These are phyloP conservation scores for Aporophyla nigra DNA, from an alignment of 2,888 invertebrate genomes.

Conservation along the genomic window DNA sequence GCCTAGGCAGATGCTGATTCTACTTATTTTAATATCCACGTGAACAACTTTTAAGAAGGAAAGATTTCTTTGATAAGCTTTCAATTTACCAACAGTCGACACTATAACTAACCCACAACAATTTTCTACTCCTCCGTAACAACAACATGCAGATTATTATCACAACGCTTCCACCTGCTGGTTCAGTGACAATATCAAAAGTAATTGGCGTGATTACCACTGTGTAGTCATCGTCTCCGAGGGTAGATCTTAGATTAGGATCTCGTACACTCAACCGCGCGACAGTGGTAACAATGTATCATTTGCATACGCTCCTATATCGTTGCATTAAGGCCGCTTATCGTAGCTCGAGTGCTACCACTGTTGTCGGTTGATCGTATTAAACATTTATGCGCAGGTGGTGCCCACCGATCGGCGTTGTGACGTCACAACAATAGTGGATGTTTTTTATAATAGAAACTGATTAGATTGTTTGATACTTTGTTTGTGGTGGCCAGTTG, in stretches of 20 bases:
- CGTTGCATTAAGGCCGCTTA: not conserved
- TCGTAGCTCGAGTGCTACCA: not conserved
- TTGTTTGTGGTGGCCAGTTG: not conserved
- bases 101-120: not conserved
- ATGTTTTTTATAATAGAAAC: conserved; percentile 2
- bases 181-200: conserved; percentile 11
- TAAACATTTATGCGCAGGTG: conserved; percentile 33
- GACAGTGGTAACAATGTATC: not conserved
- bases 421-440: conserved; percentile 31
- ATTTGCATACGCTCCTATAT: not conserved
- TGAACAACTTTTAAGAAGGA: not conserved
- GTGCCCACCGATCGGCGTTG: not conserved
- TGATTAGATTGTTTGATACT: conserved; percentile 7
- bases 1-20: too few relatives aligned
- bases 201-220: conserved; percentile 23
- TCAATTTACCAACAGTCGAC: too few relatives aligned
- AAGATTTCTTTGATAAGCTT: not conserved
- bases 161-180: conserved; percentile 43
- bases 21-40: not conserved
- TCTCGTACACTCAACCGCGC: not conserved
- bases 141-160: conserved; percentile 28
- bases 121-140: not conserved
- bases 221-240: conserved; percentile 13
- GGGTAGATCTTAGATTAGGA: conserved; percentile 19
- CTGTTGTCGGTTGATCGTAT: not conserved